These are phyloP conservation scores for Lomographa bimaculata DNA, from an alignment of 2,888 invertebrate genomes.

Conservation along the genomic window DNA sequence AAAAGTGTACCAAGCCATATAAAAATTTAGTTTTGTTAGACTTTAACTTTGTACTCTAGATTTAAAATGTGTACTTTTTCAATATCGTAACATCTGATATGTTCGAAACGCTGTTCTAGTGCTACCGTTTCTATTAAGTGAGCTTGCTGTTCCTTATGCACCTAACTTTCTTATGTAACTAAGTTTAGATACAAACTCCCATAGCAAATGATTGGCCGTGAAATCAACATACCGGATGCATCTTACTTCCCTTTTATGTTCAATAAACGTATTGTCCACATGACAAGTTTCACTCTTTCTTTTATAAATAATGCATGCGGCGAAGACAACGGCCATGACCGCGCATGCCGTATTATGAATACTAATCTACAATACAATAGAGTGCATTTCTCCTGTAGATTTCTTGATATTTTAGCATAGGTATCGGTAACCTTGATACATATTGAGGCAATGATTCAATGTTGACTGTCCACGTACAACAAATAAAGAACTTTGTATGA, in stretches of 20 bases:
- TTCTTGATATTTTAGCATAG: constrained; percentile 18
- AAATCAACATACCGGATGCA: constrained; percentile 18
- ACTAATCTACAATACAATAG: constrained; percentile 52
- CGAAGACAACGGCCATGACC: constrained; percentile 41
- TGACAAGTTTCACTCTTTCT: constrained; percentile 71
- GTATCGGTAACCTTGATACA: constrained; percentile 21
- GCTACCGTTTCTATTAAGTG: no score
- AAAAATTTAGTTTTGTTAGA: no score
- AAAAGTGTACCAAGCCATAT: no score
- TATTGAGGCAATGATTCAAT: constrained; percentile 7
- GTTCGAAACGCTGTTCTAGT: no score
- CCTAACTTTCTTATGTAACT: no score
- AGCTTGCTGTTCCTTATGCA: no score
- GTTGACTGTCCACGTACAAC: constrained; percentile 3
- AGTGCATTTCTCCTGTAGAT: constrained; percentile 42
- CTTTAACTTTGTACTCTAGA: no score
- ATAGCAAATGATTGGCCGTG: no score
- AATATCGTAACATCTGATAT: no score
- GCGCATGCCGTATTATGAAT: constrained; percentile 56
- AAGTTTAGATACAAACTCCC: no score
- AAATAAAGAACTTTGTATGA: no score
- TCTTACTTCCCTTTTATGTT: constrained; percentile 30
- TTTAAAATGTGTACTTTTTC: no score
- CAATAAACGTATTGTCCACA: constrained; percentile 45
- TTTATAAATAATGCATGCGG: constrained; percentile 69